Evolutionary conservation across 1,140 invertebrate species (phyloP).

Genomic region (Neodiprion lecontei): DNA sequence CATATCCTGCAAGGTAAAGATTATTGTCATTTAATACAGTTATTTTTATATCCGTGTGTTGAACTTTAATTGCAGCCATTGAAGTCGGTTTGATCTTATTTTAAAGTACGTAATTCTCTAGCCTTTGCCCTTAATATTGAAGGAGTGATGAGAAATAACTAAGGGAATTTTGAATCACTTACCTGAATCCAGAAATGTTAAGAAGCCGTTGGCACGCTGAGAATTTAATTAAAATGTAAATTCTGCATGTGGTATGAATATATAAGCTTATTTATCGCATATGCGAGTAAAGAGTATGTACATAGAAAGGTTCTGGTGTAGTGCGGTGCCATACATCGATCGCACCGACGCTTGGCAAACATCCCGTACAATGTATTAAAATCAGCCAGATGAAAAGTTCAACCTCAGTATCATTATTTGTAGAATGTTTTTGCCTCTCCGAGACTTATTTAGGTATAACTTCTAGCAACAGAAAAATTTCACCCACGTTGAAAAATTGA

Average conservation of each 20-base stretch:
- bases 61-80: too few species aligned
- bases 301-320: slow-evolving; percentile 3
- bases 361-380: background rate
- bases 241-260: slow-evolving; percentile 11
- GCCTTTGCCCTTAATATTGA: too few species aligned
- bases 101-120: too few species aligned
- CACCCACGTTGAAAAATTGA: background rate
- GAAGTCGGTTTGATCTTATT: too few species aligned
- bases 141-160: background rate
- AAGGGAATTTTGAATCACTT: background rate
- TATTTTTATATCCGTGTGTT: too few species aligned
- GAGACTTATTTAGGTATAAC: background rate
- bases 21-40: too few species aligned
- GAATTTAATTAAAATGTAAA: slow-evolving; percentile 13
- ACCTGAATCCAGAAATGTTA: background rate
- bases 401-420: too few species aligned
- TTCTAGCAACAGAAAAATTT: background rate
- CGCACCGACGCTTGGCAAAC: background rate
- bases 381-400: background rate
- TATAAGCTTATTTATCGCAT: slow-evolving; percentile 13
- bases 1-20: too few species aligned
- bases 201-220: background rate
- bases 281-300: background rate
- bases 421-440: too few species aligned
- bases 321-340: background rate